Percentiles rank a stretch among this genome's conserved stretches.
Evolutionary conservation across 2,797 vertebrate species (phyloP).

Genomic region (Gymnocypris eckloni): DNA sequence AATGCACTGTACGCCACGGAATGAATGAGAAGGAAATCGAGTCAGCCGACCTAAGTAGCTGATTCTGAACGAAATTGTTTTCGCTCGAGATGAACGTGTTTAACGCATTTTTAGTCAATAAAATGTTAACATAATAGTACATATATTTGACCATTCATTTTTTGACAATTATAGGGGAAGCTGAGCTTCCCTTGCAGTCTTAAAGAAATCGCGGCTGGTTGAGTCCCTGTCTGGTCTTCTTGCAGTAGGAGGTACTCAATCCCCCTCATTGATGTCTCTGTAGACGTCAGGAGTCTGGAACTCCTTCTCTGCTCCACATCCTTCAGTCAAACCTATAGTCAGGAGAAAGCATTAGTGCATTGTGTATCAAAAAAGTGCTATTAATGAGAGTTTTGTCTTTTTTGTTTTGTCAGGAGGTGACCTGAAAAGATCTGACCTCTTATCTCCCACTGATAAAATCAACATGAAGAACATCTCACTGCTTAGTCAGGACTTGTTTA

Average conservation of each 20-base stretch:
- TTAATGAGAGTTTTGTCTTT: conserved; percentile 20
- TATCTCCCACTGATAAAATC: conserved; percentile 54
- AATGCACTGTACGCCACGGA: too few relatives aligned
- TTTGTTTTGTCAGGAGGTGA: conserved; percentile 61
- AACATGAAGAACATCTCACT: conserved; percentile 34
- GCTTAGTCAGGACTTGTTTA: conserved; percentile 17
- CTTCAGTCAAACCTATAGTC: not conserved
- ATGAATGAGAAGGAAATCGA: too few relatives aligned
- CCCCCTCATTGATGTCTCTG: conserved; percentile 18
- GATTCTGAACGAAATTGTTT: too few relatives aligned
- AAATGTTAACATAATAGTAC: too few relatives aligned
- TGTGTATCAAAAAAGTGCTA: not conserved
- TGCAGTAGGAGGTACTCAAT: not conserved
- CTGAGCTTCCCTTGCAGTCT: too few relatives aligned
- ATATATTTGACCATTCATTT: too few relatives aligned
- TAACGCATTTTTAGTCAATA: too few relatives aligned
- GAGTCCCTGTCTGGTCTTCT: conserved; percentile 13
- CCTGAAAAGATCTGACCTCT: conserved; percentile 38
- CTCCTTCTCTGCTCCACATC: not conserved
- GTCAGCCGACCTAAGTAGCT: too few relatives aligned
- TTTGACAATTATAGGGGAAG: too few relatives aligned
- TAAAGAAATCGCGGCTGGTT: too few relatives aligned
- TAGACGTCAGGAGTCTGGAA: not conserved
- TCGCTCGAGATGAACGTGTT: too few relatives aligned
- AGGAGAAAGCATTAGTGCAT: not conserved